Percentiles rank a stretch among this genome's conserved stretches.
Conservation (phyloP, 1,140 invertebrate genomes). For the Brachionus plicatilis region DNA sequence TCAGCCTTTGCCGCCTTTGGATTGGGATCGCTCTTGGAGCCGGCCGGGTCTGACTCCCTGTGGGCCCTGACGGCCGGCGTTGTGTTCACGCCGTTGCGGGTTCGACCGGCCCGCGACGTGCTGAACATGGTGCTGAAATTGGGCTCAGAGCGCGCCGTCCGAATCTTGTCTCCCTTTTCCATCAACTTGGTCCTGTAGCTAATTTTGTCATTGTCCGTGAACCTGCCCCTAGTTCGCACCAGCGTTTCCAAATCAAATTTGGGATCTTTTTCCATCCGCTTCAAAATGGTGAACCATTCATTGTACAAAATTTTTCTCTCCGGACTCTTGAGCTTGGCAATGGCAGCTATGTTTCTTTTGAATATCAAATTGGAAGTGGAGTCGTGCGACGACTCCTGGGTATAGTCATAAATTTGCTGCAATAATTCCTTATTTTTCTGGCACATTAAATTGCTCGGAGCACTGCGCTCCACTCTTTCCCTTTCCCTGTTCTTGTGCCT, state of each 20-base stretch:
- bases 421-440: neutral
- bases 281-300: constrained; percentile 35
- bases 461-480: neutral
- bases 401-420: neutral
- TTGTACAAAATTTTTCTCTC: constrained; percentile 37
- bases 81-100: constrained; percentile 20
- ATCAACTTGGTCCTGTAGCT: constrained; percentile 32
- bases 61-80: neutral
- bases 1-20: neutral
- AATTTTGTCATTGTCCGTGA: constrained; percentile 34
- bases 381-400: neutral
- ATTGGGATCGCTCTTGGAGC: neutral
- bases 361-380: neutral
- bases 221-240: constrained; percentile 21
- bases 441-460: neutral
- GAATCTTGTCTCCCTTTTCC: neutral
- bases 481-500: neutral
- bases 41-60: neutral
- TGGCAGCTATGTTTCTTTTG: neutral
- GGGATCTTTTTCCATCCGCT: constrained; percentile 37
- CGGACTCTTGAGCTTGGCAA: constrained; percentile 30
- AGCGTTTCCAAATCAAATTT: constrained; percentile 34
- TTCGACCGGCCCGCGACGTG: neutral
- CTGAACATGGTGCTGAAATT: constrained; percentile 5
- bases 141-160: neutral